A percentile compares a stretch with the other conserved stretches of the same genome.
Evolutionary conservation across 1,140 invertebrate species (phyloP).

Genomic region (Panagrolaimus sp.): DNA sequence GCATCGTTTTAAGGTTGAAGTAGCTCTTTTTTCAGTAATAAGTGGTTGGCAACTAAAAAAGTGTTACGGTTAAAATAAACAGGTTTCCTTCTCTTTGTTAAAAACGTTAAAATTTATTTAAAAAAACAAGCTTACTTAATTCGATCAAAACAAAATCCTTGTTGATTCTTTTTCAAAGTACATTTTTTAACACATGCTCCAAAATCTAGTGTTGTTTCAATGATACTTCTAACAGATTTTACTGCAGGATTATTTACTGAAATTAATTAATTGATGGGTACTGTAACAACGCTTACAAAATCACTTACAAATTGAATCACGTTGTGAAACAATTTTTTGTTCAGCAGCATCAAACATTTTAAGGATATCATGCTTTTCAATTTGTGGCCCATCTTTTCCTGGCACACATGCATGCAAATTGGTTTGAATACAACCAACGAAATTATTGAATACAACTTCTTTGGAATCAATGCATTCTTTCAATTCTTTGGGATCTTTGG

Average conservation of each 20-base stretch:
- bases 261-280: background rate
- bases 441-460: constrained; percentile 31
- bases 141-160: constrained; percentile 46
- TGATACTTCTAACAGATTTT: constrained; percentile 13
- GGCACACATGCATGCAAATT: constrained; percentile 41
- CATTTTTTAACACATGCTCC: constrained; percentile 44
- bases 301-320: constrained; percentile 36
- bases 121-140: constrained; percentile 37
- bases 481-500: constrained; percentile 32
- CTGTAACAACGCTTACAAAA: too few relatives aligned
- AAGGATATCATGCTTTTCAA: constrained; percentile 45
- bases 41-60: constrained; percentile 46
- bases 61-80: background rate
- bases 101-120: background rate
- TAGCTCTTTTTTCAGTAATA: constrained; percentile 42
- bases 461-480: constrained; percentile 38
- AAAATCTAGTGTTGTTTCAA: constrained; percentile 38
- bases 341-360: constrained; percentile 47
- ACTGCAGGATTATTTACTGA: constrained; percentile 9
- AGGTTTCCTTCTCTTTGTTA: too few relatives aligned
- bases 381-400: constrained; percentile 19
- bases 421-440: constrained; percentile 43
- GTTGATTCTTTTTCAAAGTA: constrained; percentile 41
- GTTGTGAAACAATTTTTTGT: constrained; percentile 38
- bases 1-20: constrained; percentile 42